Evolutionary conservation across 2,888 invertebrate species (phyloP), one percentile per base, ranked within the genome.

Genomic region (Odontocolon sp.): DNA sequence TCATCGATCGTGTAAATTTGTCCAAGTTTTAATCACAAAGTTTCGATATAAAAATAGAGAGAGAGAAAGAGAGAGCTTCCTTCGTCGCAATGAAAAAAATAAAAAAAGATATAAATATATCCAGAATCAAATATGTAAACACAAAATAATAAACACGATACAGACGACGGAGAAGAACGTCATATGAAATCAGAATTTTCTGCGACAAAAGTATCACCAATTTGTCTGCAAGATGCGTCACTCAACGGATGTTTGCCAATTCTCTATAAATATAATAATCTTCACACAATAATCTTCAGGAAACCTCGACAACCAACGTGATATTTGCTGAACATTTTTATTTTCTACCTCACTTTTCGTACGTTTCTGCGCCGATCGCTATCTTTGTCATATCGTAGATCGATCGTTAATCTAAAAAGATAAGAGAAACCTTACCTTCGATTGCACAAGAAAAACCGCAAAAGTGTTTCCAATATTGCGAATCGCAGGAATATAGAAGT

Each of bases 211-310:
- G 38, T 38, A 59, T 59, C 26, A 18, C n/a, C 26, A 16, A 42
- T 66, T 6, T 36, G 9, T 28, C 9, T 23, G 40, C 18, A 38
- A 42, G 18, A 36, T 28, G 6, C 40, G 40, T 54, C 40, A 54
- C 21, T 8, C 16, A 6, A 50, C 68, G 68, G 42, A 61, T 73
- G 45, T 67, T 73, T 52, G 59, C 42, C 42, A 33, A 67, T 61
- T 54, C 8, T 40, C 26, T 36, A 61, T 23, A 67, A 61, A 67
- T 23, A 45, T 50, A 42, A 67, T 67, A 61, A 73, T 61, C 36
- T 38, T 23, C n/a, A n/a, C n/a, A n/a, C n/a, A n/a, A n/a, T n/a
- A n/a, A n/a, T n/a, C n/a, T n/a, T n/a, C 31, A 40, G 14, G 11
- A 50, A 52, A 52, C 9, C 28, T 14, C 59, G 57, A 59, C 45